Evolutionary conservation across 2,797 vertebrate genomes (phyloP), one percentile per base, ranked within the genome.

Genomic region (Salarias fasciatus): DNA sequence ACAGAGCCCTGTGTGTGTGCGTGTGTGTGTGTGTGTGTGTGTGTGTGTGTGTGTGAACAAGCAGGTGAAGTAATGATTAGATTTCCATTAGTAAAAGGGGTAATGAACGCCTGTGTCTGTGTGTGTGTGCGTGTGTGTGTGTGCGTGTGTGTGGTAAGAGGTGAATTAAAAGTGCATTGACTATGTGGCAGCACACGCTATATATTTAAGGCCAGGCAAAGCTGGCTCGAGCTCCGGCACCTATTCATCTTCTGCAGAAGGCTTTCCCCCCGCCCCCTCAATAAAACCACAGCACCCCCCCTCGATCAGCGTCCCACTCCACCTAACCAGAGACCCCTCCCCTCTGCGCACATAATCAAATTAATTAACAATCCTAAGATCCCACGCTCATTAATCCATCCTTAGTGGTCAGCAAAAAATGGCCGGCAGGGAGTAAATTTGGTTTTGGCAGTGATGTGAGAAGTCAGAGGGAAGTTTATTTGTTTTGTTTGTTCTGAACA

Each of bases 161-260:
- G 69, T 86, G 91, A 94, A 94, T 94, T 93, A 94, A 94, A 92
- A 91, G 88, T 79, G 90, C 92, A 94, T 94, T 93, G 94, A 95
- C 93, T 94, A 89, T 94, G 89, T 94, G 93, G 94, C 93, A 94
- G 88, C 85, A 78, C 65, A 62, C 78, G 83, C 92, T 86, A 91
- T 94, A 95, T 94, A 95, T 95, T 92, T 24, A 90, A 83, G 68
- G 61, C 68, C 83, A 66, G 84, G 78, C 73, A 75, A 78, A 75
- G 87, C 89, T 77, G 77, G 84, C 75, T 83, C 79, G 79, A 44
- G 63, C 63, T 70, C 76, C 60, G 9, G 75, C 77, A 72, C 65
- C 92, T 84, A 91, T 95, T 91, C 89, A 92, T 93, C 92, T 92
- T 92, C 69, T 65, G 43, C 42, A 52, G 58, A 59, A 53, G 9